Evolutionary conservation across 2,113 vertebrate genomes (phyloP), one percentile per base, ranked within the genome.

Genomic region (Orycteropus afer): DNA sequence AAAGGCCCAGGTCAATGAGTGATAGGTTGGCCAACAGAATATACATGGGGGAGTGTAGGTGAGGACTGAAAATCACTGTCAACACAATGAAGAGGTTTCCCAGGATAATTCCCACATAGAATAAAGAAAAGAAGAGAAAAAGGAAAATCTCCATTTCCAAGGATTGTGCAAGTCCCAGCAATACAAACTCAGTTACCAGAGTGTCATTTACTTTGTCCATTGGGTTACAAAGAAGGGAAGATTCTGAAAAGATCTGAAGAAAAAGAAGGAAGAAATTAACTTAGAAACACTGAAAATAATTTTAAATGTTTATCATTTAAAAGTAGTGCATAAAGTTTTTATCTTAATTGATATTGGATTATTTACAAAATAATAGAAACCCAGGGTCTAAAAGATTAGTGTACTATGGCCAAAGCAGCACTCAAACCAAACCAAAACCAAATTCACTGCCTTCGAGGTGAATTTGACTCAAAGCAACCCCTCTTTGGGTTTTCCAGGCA

Each of bases 11-110:
- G 67, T 98, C 97, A n/a, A 96, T 78, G 29, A 96, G 32, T 14
- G 97, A 96, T 13, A 98, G 40, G 40, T 97, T 97, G 67, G 97
- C 97, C 51, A 98, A n/a, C 14, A 98, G 91, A 37, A 96, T 79
- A 76, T 98, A 98, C 97, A 98, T 97, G 37, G 97, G 96, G 4
- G 42, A 94, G 29, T 98, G 97, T 57, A 98, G 85, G 6, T 74
- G 88, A 57, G 82, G 73, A 27, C 98, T 91, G 6, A 85, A 83
- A 81, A 84, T 77, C 37, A 98, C 95, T 69, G 88, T 97, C 59
- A 93, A 82, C 12, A 97, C 59, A 81, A 98, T 94, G 40, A 95
- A 88, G 42, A 97, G 51, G 40, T 98, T 98, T 79, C 95, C 97
- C 4, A 98, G 40, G n/a, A 98, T 67, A 47, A 97, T 82, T 42